These are phyloP conservation scores for Pomacea maculata DNA, from an alignment of 1,140 invertebrate genomes.

Conservation along the genomic window DNA sequence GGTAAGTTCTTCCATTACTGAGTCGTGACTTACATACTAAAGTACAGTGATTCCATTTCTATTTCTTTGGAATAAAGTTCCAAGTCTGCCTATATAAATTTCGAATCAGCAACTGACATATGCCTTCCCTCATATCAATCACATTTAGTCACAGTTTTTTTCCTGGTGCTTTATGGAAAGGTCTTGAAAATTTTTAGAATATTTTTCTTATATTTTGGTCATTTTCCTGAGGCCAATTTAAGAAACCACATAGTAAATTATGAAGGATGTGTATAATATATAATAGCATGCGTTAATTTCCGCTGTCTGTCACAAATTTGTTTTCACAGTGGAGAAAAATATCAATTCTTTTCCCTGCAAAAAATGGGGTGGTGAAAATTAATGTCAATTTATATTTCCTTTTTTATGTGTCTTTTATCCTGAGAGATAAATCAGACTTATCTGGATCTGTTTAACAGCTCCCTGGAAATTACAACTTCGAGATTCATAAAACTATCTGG, in stretches of 20 bases:
- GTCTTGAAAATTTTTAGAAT: neutral
- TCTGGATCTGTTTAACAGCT: constrained; percentile 65
- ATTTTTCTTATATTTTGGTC: too few relatives aligned
- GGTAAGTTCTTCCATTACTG: constrained; percentile 29
- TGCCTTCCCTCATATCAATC: too few relatives aligned
- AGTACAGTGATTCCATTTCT: neutral
- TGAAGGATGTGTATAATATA: too few relatives aligned
- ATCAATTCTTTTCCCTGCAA: neutral
- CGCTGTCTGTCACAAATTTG: neutral
- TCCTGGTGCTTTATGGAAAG: neutral
- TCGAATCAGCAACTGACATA: too few relatives aligned
- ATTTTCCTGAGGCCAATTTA: too few relatives aligned
- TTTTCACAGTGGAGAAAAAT: neutral
- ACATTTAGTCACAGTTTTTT: neutral
- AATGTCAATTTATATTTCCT: neutral
- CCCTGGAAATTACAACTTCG: constrained; percentile 98
- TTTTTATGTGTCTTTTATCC: neutral
- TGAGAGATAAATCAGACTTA: neutral
- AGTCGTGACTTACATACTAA: neutral
- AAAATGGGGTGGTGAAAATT: neutral
- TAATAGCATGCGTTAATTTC: neutral
- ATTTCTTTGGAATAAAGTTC: neutral
- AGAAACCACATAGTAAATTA: too few relatives aligned
- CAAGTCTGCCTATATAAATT: neutral
- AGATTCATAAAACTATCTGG: constrained; percentile 98